Base-by-base conservation (phyloP, 2,888 invertebrate genomes). In the Frankliniella fusca region DNA sequence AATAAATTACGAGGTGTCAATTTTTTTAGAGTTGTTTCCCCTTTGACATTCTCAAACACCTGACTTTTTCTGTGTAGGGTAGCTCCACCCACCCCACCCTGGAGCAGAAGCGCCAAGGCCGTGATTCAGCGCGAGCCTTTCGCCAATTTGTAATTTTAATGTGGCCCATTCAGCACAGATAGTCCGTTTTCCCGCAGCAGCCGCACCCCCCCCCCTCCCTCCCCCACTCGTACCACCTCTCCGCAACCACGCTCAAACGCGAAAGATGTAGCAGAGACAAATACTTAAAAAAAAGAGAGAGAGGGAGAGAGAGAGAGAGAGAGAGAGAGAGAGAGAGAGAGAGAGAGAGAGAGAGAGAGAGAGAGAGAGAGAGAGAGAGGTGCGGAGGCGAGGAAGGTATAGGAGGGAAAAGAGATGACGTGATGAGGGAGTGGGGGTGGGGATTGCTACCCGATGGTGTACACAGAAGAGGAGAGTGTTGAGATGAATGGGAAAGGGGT, bases 291-390 rank as follows among this genome's bases (percentile, higher is more conserved):
- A n/a, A 65, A n/a, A 65, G 65, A 65, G 65, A 65, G 65, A 65
- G 65, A 65, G 65, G 20, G 65, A 65, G 65, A 65, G 65, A 65
- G 65, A 65, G 65, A 65, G 65, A 65, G 65, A 65, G 65, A 65
- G 54, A 54, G 54, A 54, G 54, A 54, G 54, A 54, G 54, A 54
- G 54, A 54, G 54, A 54, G 54, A 54, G 54, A 54, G 54, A 54
- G 54, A 54, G 54, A 54, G 54, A 54, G 54, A 54, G 54, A 54
- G 54, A 54, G 54, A 54, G 54, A 54, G 54, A 54, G 54, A 54
- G 54, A 54, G 54, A 54, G 54, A 54, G 54, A 54, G 54, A 54
- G 54, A 54, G 54, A 54, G 54, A 54, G 54, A 54, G 54, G 18
- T 2, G 54, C 3, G 54, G 3, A 54, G 54, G 18, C 3, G 8